Evolutionary conservation across 2,797 vertebrate genomes (phyloP).

Genomic region (Phrynocephalus forsythii): DNA sequence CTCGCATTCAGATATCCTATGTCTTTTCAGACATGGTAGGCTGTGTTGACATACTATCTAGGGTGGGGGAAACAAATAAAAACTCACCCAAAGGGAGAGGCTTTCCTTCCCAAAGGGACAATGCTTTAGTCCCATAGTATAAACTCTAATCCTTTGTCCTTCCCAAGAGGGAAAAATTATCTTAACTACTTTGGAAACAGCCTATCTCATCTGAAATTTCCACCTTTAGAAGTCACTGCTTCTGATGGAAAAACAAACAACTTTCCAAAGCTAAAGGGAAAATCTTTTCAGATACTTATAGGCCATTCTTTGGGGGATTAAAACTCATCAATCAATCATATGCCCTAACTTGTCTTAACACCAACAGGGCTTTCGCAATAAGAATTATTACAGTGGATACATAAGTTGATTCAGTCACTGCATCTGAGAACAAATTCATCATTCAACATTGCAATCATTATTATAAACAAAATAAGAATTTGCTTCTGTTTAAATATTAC

Average conservation of each 20-base stretch:
- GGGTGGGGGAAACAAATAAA: not conserved
- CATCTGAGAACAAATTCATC: slow-evolving; percentile 1
- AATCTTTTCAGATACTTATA: slow-evolving; percentile 25
- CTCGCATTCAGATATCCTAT: not conserved
- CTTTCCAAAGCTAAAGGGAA: slow-evolving; percentile 4
- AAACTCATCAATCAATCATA: slow-evolving; percentile 31
- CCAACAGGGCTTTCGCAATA: slow-evolving; percentile 11
- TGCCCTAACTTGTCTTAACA: slow-evolving; percentile 28
- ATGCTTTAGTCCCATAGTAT: not conserved
- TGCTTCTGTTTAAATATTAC: slow-evolving; percentile 25
- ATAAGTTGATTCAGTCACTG: not conserved
- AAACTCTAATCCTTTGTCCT: not conserved
- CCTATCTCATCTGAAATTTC: slow-evolving; percentile 11
- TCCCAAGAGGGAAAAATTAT: slow-evolving; percentile 1
- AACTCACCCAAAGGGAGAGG: not conserved
- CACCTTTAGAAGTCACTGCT: not conserved
- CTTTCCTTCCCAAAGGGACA: not conserved
- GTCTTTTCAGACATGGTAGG: not conserved
- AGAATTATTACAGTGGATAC: slow-evolving; percentile 23
- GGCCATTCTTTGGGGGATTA: slow-evolving; percentile 23
- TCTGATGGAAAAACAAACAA: slow-evolving; percentile 26
- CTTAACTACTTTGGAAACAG: slow-evolving; percentile 18
- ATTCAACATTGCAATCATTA: not conserved
- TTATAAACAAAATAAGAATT: slow-evolving; percentile 18
- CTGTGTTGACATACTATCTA: not conserved